Evolutionary conservation across 2,113 vertebrate species (phyloP).

Genomic region (Regulus satrapa): DNA sequence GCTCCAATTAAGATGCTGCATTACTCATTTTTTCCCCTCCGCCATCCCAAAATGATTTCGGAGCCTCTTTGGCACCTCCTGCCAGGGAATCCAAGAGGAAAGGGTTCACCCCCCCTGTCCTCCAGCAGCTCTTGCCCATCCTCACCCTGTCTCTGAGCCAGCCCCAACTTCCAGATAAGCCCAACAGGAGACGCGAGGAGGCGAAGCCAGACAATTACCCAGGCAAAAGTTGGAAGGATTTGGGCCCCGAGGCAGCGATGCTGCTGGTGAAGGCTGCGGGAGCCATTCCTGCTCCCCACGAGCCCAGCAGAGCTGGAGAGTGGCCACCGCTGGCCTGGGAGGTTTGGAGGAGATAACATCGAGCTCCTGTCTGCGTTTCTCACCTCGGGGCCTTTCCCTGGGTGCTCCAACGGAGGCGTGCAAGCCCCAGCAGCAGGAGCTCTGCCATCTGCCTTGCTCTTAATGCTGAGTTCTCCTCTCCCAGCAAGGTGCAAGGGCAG

Average conservation of each 20-base stretch:
- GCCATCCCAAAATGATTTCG: conserved; percentile 10
- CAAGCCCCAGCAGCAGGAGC: conserved; percentile 65
- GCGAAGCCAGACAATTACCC: conserved; percentile 67
- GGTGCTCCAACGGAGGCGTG: conserved; percentile 60
- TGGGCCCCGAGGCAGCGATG: conserved; percentile 58
- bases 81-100: conserved; percentile 42
- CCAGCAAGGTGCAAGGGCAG: neutral
- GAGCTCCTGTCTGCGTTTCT: conserved; percentile 60
- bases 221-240: conserved; percentile 69
- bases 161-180: conserved; percentile 50
- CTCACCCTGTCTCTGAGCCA: conserved; percentile 34
- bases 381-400: conserved; percentile 60
- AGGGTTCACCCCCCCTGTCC: neutral
- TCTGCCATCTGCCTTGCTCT: conserved; percentile 42
- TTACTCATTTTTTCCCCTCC: conserved; percentile 19
- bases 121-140: conserved; percentile 25
- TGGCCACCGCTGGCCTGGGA: conserved; percentile 67
- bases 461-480: too few species aligned
- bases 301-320: conserved; percentile 48
- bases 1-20: conserved; percentile 3
- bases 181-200: conserved; percentile 41
- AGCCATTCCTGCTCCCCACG: conserved; percentile 36
- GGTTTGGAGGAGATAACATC: conserved; percentile 72
- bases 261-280: conserved; percentile 62
- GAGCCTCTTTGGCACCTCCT: neutral